A percentile compares a stretch with the other conserved stretches of the same genome.
Evolutionary conservation across 2,888 invertebrate genomes (phyloP).

Genomic region (Ophion ellenae): DNA sequence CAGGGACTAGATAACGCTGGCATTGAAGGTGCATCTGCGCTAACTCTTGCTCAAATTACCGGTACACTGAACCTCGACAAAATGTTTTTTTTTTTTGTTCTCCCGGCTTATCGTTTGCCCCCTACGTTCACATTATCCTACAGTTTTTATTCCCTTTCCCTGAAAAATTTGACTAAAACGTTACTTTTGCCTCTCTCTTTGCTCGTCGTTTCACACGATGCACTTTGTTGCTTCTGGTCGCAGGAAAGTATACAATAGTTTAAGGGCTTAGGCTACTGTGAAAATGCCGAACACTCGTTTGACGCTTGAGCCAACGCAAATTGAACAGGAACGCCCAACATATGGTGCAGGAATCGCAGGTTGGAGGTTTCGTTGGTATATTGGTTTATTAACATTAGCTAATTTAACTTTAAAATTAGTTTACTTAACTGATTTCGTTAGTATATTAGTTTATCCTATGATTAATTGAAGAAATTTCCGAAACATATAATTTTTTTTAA

Average conservation of each 20-base stretch:
- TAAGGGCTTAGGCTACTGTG: too few relatives aligned
- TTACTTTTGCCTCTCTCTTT: neutral
- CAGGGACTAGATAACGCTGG: constrained; percentile 75
- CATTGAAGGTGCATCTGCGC: constrained; percentile 69
- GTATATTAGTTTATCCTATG: too few relatives aligned
- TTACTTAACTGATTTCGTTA: too few relatives aligned
- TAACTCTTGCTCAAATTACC: constrained; percentile 4
- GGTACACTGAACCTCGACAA: constrained; percentile 10
- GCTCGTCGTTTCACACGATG: neutral
- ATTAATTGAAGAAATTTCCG: too few relatives aligned
- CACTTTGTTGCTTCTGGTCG: neutral
- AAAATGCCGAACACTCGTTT: too few relatives aligned
- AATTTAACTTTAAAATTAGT: too few relatives aligned
- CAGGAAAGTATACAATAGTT: neutral
- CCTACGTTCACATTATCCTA: neutral
- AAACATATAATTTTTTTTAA: too few relatives aligned
- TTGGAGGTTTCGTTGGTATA: too few relatives aligned
- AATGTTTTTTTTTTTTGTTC: constrained; percentile 16
- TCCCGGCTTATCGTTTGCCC: neutral
- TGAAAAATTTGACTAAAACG: neutral
- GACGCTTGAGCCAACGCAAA: too few relatives aligned
- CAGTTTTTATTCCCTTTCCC: neutral
- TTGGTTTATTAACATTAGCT: too few relatives aligned
- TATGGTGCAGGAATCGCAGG: too few relatives aligned
- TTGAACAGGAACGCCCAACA: too few relatives aligned